These are phyloP conservation scores for Sceloporus undulatus DNA, from an alignment of 2,113 vertebrate species.

Conservation along the genomic window DNA sequence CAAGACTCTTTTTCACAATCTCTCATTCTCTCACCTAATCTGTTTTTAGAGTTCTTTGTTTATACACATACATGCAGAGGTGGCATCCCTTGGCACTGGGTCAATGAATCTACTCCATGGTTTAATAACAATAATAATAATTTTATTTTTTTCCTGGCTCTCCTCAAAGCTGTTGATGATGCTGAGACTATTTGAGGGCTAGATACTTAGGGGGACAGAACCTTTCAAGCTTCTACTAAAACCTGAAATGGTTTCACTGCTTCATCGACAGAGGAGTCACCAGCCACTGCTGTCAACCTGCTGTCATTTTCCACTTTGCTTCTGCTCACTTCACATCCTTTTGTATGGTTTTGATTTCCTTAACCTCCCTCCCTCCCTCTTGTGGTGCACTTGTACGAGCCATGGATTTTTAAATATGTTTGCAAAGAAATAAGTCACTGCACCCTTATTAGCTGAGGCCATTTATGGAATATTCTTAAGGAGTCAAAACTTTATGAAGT, in stretches of 20 bases:
- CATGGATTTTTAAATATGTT: constrained; percentile 52
- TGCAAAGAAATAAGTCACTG: constrained; percentile 59
- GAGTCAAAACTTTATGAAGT: constrained; percentile 63
- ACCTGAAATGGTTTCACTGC: too few species aligned
- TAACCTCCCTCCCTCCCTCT: background rate
- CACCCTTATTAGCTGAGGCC: constrained; percentile 60
- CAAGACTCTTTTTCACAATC: constrained; percentile 25
- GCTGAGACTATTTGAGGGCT: too few species aligned
- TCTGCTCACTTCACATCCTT: background rate
- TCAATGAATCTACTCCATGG: too few species aligned
- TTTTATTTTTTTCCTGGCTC: too few species aligned
- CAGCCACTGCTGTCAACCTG: too few species aligned
- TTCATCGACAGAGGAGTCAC: too few species aligned
- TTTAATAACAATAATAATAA: too few species aligned
- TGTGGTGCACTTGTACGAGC: constrained; percentile 8
- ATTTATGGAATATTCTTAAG: constrained; percentile 70
- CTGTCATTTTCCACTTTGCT: constrained; percentile 5
- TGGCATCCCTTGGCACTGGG: too few species aligned
- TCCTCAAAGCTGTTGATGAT: too few species aligned
- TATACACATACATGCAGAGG: background rate
- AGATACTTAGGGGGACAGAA: too few species aligned
- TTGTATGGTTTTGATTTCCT: constrained; percentile 20
- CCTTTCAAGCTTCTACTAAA: too few species aligned
- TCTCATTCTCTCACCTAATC: constrained; percentile 22
- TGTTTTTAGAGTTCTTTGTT: constrained; percentile 17